Evolutionary conservation across 1,140 invertebrate genomes (phyloP).

Genomic region (Proctacanthus coquilletti): DNA sequence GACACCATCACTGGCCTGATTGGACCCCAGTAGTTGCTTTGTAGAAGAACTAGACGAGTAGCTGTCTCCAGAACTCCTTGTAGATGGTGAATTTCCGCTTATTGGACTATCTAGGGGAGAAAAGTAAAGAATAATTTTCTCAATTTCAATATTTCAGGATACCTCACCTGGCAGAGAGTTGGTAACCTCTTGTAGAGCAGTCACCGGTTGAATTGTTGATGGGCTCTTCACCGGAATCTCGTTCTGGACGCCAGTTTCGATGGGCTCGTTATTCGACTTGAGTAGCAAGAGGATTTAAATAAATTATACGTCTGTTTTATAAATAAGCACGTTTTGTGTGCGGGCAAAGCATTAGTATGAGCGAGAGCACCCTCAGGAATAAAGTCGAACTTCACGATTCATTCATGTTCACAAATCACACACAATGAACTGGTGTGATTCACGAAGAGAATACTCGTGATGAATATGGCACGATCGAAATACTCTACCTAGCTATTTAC

Average conservation of each 20-base stretch:
- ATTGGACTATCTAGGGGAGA: conserved; percentile 41
- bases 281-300: no score
- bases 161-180: conserved; percentile 22
- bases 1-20: conserved; percentile 20
- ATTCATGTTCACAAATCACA: no score
- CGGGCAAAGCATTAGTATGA: no score
- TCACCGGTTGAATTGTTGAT: no score
- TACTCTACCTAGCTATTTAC: neutral
- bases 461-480: neutral
- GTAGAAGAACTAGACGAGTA: conserved; percentile 58
- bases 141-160: neutral
- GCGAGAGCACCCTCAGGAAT: no score
- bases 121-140: neutral
- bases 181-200: conserved; percentile 12
- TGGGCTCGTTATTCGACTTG: no score
- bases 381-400: no score
- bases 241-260: no score
- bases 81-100: conserved; percentile 38
- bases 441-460: neutral
- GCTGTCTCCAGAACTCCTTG: conserved; percentile 54
- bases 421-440: no score
- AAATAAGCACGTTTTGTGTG: no score
- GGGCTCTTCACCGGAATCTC: no score
- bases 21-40: conserved; percentile 40
- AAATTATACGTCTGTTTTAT: no score